Percentiles rank a stretch among this genome's conserved stretches.
Conservation (phyloP, 2,113 vertebrate genomes). For the Cariama cristata region DNA sequence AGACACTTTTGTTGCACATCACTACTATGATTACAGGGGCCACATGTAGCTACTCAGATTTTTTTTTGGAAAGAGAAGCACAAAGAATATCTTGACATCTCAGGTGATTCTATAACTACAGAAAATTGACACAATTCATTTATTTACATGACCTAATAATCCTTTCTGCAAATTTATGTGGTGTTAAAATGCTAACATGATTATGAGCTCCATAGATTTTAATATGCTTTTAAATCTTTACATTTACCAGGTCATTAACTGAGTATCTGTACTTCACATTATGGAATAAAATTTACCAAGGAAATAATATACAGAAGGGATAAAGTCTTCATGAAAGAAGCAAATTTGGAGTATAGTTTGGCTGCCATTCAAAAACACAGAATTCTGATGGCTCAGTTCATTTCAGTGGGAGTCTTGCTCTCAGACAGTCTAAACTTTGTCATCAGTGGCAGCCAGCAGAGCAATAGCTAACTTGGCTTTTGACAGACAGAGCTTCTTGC, state of each 20-base stretch:
- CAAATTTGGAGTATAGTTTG: neutral
- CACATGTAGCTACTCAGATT: fast-evolving
- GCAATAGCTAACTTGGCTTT: neutral
- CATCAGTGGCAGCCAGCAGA: neutral
- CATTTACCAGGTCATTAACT: neutral
- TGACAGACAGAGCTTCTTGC: neutral
- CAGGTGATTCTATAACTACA: neutral
- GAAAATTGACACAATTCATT: neutral
- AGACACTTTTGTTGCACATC: neutral
- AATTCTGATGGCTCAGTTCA: neutral
- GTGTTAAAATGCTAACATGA: neutral
- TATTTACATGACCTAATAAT: neutral
- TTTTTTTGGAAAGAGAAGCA: neutral
- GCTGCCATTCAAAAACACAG: conserved; percentile 26
- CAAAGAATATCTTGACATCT: neutral
- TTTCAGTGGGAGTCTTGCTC: neutral
- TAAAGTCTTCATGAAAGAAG: neutral
- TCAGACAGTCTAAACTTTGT: neutral
- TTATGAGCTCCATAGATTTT: neutral
- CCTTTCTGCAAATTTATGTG: neutral
- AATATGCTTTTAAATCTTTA: neutral
- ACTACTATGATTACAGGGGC: neutral
- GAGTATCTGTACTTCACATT: neutral
- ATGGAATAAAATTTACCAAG: neutral
- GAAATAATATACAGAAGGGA: neutral